Evolutionary conservation across 2,113 vertebrate genomes (phyloP).

Genomic region (Elanoides forficatus): DNA sequence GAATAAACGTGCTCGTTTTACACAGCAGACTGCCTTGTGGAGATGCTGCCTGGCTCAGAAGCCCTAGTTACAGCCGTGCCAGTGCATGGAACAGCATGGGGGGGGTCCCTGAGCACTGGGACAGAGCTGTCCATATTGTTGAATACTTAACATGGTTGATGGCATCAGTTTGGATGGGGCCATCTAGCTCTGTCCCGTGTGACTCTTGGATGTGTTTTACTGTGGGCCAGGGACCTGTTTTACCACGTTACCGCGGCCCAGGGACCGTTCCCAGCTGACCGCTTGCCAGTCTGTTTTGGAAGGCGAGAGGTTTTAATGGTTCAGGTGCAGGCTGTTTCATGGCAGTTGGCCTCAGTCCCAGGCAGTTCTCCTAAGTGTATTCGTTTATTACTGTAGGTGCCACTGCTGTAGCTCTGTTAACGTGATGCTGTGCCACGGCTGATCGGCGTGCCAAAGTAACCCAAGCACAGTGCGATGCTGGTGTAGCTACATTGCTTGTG

Average conservation of each 20-base stretch:
- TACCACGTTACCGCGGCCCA: fast-evolving
- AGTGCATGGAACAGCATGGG: fast-evolving
- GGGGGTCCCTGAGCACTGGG: neutral
- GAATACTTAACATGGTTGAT: neutral
- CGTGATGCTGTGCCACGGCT: neutral
- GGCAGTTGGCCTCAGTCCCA: neutral
- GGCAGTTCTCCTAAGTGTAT: neutral
- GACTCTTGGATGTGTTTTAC: neutral
- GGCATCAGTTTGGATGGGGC: neutral
- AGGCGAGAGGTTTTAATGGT: neutral
- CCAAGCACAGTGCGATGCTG: neutral
- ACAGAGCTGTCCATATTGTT: neutral
- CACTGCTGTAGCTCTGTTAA: neutral
- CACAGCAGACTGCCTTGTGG: neutral
- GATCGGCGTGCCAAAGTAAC: neutral
- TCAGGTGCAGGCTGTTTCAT: neutral
- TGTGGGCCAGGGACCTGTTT: neutral
- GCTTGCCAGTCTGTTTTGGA: neutral
- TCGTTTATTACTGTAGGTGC: neutral
- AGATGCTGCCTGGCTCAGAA: neutral
- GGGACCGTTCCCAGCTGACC: neutral
- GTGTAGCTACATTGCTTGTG: neutral
- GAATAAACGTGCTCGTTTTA: neutral
- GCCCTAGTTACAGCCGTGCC: neutral
- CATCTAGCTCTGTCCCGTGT: neutral